Evolutionary conservation across 2,113 vertebrate genomes (phyloP), one percentile per base, ranked within the genome.

Genomic region (Benitochromis conjunctus): DNA sequence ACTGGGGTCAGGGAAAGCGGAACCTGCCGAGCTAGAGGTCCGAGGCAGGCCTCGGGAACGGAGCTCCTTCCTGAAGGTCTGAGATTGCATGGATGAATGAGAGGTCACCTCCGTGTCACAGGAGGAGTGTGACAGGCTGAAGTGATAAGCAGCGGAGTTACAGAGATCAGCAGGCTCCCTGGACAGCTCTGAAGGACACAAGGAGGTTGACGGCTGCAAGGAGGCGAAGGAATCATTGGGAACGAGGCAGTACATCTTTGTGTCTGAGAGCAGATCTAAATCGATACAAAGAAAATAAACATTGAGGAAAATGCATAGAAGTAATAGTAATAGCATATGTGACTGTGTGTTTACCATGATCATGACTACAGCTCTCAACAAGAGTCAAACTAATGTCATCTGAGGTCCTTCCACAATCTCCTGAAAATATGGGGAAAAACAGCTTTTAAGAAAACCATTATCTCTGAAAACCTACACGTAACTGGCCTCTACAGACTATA

Each of bases 211-310:
- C 12, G 98, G 98, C 95, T 99, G 98, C 96, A 99, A 95, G 92
- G 98, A 99, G 88, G 98, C 97, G 95, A 99, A 99, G 19, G 99
- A 99, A 94, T 98, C 98, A 38, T 98, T 98, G 94, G 98, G 97
- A 91, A 99, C 96, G 80, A 99, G 96, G 95, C 97, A 98, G 95
- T 98, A 98, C 95, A 99, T 98, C 96, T 98, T 99, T 90, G 97
- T 95, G 91, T 99, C 98, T 13, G 97, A 95, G 85, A 97, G 96
- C 95, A 99, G 92, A 96, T 99, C 99, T 99, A 92, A 92, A 93
- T 64, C 43, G 78, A 80, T 26, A 80, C 9, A 58, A 74, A 36
- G 26, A 60, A 80, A 79, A 3, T 1, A n/a, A 18, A 74, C 6
- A 71, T 46, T 66, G 55, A 77, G 4, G 24, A 48, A 6, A 1